These are phyloP conservation scores for Ennomos quercinarius DNA, from an alignment of 2,888 invertebrate species.

Conservation along the genomic window DNA sequence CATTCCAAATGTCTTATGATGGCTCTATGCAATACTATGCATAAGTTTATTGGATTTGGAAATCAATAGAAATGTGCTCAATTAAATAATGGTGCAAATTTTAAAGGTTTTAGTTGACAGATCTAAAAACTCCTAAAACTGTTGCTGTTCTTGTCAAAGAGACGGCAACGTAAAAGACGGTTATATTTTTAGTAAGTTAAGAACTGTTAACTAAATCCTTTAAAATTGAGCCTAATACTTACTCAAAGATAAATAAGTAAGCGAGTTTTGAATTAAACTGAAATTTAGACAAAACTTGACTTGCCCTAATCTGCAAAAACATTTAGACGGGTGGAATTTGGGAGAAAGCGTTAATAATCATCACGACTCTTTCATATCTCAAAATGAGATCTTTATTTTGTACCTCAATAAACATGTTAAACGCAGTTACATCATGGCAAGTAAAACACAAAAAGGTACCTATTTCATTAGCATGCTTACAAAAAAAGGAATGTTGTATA, in stretches of 20 bases:
- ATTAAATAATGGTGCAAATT: background rate
- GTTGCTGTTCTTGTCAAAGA: no score
- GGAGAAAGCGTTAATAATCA: slow-evolving; percentile 6
- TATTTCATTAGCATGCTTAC: slow-evolving; percentile 24
- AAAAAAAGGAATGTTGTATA: slow-evolving; percentile 26
- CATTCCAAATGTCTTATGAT: slow-evolving; percentile 6
- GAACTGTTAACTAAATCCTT: no score
- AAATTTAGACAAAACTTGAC: background rate
- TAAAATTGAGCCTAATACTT: no score
- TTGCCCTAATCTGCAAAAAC: background rate
- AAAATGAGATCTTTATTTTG: slow-evolving; percentile 23
- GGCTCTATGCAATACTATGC: slow-evolving; percentile 1
- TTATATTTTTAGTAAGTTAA: no score
- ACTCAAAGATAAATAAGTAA: background rate
- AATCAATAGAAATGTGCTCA: background rate
- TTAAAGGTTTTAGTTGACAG: no score
- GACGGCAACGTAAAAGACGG: no score
- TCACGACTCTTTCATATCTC: slow-evolving; percentile 7
- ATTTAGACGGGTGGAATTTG: no score
- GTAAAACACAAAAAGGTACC: slow-evolving; percentile 20
- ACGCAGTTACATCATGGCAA: slow-evolving; percentile 23
- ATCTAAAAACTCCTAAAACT: no score
- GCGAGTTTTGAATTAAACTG: no score
- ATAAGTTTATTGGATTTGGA: background rate
- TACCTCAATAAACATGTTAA: slow-evolving; percentile 18